phyloP scores from a whole-genome alignment of 2,888 invertebrate species.

The Harpagoxenus sublaevis region DNA sequence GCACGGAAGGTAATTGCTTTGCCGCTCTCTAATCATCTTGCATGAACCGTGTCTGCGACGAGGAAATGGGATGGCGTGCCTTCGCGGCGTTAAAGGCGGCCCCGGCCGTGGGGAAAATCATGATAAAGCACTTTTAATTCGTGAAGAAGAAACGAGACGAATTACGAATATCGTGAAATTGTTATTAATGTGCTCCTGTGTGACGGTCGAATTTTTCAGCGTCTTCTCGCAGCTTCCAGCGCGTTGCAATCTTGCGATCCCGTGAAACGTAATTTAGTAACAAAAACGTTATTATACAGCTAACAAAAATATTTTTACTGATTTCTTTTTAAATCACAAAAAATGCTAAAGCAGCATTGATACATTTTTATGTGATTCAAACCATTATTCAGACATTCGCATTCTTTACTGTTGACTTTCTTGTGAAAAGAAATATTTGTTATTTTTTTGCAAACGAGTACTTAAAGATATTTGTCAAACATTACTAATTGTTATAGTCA shows the following conservation, averaged over 20 bases:
- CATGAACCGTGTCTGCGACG: constrained; percentile 8
- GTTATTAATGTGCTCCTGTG: neutral
- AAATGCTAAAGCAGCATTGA: neutral
- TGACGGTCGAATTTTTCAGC: neutral
- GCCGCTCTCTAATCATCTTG: constrained; percentile 31
- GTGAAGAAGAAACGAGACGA: constrained; percentile 2
- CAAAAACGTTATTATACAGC: neutral
- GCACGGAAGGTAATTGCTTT: constrained; percentile 83
- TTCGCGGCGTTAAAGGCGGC: neutral
- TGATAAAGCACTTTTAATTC: neutral
- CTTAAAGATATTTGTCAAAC: neutral
- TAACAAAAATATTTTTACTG: neutral
- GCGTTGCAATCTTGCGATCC: neutral
- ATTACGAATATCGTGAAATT: neutral
- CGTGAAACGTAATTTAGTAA: neutral
- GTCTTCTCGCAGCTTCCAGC: neutral
- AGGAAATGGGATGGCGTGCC: constrained; percentile 24
- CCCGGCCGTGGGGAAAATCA: constrained; percentile 4
- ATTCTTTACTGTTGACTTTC: neutral
- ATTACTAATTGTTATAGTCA: neutral
- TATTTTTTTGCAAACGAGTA: neutral
- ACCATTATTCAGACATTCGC: neutral
- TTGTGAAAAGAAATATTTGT: neutral
- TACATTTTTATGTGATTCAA: neutral
- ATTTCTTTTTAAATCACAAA: neutral